Evolutionary conservation across 1,140 invertebrate genomes (phyloP).

Genomic region (Atta texana): DNA sequence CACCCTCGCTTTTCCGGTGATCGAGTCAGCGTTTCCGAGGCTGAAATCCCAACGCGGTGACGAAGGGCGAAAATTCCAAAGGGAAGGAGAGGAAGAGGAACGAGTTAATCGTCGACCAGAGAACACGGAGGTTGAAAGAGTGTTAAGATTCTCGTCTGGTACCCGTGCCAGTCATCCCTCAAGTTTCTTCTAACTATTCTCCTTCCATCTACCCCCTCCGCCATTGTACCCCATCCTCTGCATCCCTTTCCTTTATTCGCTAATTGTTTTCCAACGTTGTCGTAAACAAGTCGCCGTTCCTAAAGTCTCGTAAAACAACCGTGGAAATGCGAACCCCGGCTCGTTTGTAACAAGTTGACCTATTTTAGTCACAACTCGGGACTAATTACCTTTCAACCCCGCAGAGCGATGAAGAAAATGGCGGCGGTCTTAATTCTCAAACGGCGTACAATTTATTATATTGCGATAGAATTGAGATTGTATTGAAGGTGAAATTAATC

Average conservation of each 20-base stretch:
- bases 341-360: conserved; percentile 52
- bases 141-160: conserved; percentile 58
- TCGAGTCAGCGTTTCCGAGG: conserved; percentile 69
- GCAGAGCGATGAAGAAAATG: conserved; percentile 22
- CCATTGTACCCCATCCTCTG: neutral
- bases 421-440: conserved; percentile 46
- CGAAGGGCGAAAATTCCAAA: conserved; percentile 51
- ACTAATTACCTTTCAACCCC: conserved; percentile 53
- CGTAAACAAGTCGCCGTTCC: conserved; percentile 58
- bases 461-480: conserved; percentile 16
- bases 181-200: conserved; percentile 17
- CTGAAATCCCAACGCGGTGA: conserved; percentile 3
- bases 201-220: neutral
- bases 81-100: conserved; percentile 28
- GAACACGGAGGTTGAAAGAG: conserved; percentile 63
- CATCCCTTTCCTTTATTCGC: conserved; percentile 43
- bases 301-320: conserved; percentile 55
- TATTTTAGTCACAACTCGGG: conserved; percentile 43
- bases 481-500: conserved; percentile 40
- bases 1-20: conserved; percentile 41
- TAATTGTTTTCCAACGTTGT: conserved; percentile 59
- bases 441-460: conserved; percentile 32
- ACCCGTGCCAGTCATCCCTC: conserved; percentile 24
- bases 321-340: conserved; percentile 18
- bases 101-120: conserved; percentile 73